phyloP scores from a whole-genome alignment of 2,797 vertebrate species.

The Aplochiton taeniatus region DNA sequence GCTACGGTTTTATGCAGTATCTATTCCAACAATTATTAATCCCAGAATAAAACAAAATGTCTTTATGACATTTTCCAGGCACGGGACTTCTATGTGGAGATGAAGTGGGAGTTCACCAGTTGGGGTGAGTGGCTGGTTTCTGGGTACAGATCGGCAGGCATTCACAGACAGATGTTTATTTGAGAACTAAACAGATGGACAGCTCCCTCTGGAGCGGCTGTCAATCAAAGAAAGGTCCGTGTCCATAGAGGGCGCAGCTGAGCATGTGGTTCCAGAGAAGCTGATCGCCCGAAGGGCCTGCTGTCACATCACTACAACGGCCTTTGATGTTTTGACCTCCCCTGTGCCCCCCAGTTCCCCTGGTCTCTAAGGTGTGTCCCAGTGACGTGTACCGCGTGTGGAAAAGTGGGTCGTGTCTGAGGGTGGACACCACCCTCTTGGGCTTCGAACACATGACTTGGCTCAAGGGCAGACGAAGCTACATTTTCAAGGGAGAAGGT shows the following conservation, averaged over 20 bases:
- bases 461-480: conserved; percentile 93
- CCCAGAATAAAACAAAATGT: too few species aligned
- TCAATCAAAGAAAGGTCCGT: conserved; percentile 4
- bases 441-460: conserved; percentile 98
- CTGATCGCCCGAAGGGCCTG: too few species aligned
- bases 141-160: background rate
- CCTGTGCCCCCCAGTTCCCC: conserved; percentile 77
- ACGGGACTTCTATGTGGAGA: conserved; percentile 93
- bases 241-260: too few species aligned
- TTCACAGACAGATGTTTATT: conserved; percentile 41
- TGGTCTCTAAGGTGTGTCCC: conserved; percentile 95
- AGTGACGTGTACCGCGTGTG: conserved; percentile 94
- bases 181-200: conserved; percentile 67
- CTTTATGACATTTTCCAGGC: conserved; percentile 74
- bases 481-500: conserved; percentile 96
- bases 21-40: too few species aligned
- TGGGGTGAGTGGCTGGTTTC: conserved; percentile 72
- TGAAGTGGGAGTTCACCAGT: conserved; percentile 98
- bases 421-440: conserved; percentile 93
- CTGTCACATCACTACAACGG: too few species aligned
- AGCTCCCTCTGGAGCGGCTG: conserved; percentile 52
- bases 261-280: too few species aligned
- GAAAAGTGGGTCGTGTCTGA: conserved; percentile 92
- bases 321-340: too few species aligned
- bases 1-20: background rate